Base-by-base conservation (phyloP, 2,113 vertebrate species). In the Uropsilus gracilis region DNA sequence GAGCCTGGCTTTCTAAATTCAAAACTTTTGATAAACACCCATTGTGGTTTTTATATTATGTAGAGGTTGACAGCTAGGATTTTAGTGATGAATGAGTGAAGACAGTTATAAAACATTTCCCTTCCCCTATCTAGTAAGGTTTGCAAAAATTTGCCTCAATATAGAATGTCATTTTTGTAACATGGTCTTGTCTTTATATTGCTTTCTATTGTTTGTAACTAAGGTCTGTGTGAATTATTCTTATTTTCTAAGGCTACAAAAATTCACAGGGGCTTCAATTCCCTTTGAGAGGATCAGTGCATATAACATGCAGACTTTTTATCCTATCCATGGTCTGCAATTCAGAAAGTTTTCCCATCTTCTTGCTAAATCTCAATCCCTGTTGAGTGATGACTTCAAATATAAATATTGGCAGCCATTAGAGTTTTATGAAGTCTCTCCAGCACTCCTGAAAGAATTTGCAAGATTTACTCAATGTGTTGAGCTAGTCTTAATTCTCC, bases 391-490 rank as follows among this genome's bases (percentile, higher is more conserved):
- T 91, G 95, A 73, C 82, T 96, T 95, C 83, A 63, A 16, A 92
- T 95, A 89, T 93, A 96, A 97, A 85, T 71, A 61, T 9, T 95
- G 94, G 78, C 94, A 97, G 89, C 87, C 95, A 68, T 78, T 92
- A 97, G 87, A 88, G 55, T 71, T 94, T 11, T 95, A 81, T 85
- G 28, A 48, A 84, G 96, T 81, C 89, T 97, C 28, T 0, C 0
- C 42, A 72, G 66, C 17, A 86, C n/a, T 81, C 86, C 92, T 82
- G 76, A 55, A 95, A 94, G 92, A 97, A 48, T 91, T 86, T 80
- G 83, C 93, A 92, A 96, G 96, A 94, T 82, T 59, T 96, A 91
- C 93, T 96, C 85, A 76, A 78, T 2, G 6, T 73, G 3, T 86
- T 76, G 37, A 69, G 55, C 57, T 86, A 57, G 77, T 89, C 73